These are phyloP conservation scores for Eupelmus urozonus DNA, from an alignment of 2,888 invertebrate species.

Conservation along the genomic window DNA sequence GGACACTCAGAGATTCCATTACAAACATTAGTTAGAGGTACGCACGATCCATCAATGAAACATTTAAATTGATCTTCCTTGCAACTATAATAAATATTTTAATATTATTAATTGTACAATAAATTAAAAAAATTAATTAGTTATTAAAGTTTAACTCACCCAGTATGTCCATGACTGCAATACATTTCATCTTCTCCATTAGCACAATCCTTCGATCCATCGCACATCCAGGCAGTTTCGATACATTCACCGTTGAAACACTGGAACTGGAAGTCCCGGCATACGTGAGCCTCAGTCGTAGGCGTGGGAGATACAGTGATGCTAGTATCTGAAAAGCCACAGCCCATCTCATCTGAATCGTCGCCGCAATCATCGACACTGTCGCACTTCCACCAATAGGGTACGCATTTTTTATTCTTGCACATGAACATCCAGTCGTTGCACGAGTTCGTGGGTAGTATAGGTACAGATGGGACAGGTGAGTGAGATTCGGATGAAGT, in stretches of 20 bases:
- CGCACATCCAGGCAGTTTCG: slow-evolving; percentile 81
- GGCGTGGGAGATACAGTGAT: slow-evolving; percentile 52
- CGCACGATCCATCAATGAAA: slow-evolving; percentile 82
- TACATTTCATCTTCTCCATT: slow-evolving; percentile 82
- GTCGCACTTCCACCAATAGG: slow-evolving; percentile 90
- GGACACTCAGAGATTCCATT: slow-evolving; percentile 79
- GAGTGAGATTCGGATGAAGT: slow-evolving; percentile 78
- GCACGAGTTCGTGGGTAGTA: slow-evolving; percentile 78
- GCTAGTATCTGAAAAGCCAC: slow-evolving; percentile 69
- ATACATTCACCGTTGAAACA: slow-evolving; percentile 82
- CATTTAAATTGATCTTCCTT: slow-evolving; percentile 80
- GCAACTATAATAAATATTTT: slow-evolving; percentile 70
- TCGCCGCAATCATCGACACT: slow-evolving; percentile 87
- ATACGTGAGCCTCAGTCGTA: slow-evolving; percentile 72
- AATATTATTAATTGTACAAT: neutral
- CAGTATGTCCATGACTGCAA: slow-evolving; percentile 71
- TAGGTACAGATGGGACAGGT: slow-evolving; percentile 61
- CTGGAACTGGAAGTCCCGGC: slow-evolving; percentile 80
- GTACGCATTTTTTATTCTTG: slow-evolving; percentile 84
- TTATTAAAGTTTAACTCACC: slow-evolving; percentile 22
- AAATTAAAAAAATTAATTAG: neutral
- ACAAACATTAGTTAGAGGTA: slow-evolving; percentile 78
- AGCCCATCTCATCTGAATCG: slow-evolving; percentile 85
- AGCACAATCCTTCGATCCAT: slow-evolving; percentile 80
- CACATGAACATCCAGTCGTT: slow-evolving; percentile 90